phyloP scores from a whole-genome alignment of 2,113 vertebrate species.

The Alligator sinensis region DNA sequence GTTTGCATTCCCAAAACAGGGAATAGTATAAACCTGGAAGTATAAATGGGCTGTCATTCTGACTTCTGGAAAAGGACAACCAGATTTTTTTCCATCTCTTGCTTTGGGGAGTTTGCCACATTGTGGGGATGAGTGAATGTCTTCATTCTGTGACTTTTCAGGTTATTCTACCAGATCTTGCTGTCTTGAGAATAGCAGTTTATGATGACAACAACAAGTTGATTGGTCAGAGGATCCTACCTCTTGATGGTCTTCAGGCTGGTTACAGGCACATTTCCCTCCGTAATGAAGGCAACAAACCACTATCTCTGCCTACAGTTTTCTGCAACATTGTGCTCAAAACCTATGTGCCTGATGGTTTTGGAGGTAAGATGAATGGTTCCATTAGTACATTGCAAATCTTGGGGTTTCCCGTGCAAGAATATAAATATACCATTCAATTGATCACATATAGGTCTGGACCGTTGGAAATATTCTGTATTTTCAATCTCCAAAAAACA shows the following conservation, averaged over 20 bases:
- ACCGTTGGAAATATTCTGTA: not conserved
- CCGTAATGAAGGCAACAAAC: slow-evolving; percentile 97
- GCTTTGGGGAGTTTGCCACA: not conserved
- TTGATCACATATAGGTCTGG: fast-evolving
- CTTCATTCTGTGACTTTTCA: slow-evolving; percentile 65
- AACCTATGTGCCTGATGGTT: slow-evolving; percentile 98
- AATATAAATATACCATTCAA: not conserved
- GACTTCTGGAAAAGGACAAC: not conserved
- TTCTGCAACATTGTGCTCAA: slow-evolving; percentile 99
- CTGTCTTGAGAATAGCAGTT: slow-evolving; percentile 95
- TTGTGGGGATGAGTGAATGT: not conserved
- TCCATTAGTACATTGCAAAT: not conserved
- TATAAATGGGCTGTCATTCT: not conserved
- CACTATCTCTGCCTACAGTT: slow-evolving; percentile 93
- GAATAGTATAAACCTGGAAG: not conserved
- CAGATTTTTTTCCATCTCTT: not conserved
- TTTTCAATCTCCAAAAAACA: not conserved
- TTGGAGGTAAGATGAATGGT: slow-evolving; percentile 88
- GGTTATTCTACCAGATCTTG: slow-evolving; percentile 97
- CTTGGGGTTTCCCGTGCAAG: not conserved
- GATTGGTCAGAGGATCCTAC: slow-evolving; percentile 96
- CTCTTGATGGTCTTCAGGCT: slow-evolving; percentile 95
- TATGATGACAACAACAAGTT: slow-evolving; percentile 97
- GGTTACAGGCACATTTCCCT: slow-evolving; percentile 98
- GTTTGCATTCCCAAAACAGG: not conserved